Conservation (phyloP, 1,140 invertebrate species). For the Vanessa tameamea region DNA sequence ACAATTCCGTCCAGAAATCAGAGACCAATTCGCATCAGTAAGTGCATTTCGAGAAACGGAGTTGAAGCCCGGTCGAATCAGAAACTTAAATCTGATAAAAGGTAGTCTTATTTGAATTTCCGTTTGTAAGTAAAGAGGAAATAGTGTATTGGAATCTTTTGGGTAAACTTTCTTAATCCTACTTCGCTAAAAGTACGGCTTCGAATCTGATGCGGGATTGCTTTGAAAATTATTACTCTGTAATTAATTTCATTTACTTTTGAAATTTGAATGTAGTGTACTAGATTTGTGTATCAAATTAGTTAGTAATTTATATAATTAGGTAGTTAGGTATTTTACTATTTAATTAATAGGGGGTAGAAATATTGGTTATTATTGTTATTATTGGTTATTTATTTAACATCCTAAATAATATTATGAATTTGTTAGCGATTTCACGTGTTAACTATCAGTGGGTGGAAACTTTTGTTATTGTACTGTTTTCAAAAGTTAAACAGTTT, state of each 20-base stretch:
- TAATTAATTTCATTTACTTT: neutral
- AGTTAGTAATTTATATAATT: no score
- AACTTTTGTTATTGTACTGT: no score
- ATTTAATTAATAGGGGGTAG: no score
- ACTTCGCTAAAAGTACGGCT: neutral
- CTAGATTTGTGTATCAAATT: no score
- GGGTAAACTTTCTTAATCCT: slow-evolving; percentile 3
- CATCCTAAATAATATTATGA: no score
- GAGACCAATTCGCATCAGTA: slow-evolving; percentile 23
- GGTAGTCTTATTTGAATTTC: slow-evolving; percentile 41
- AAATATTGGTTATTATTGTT: no score
- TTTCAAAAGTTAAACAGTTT: no score
- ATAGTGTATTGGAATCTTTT: neutral
- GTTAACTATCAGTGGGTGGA: no score
- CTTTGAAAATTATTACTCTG: neutral
- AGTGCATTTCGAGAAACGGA: slow-evolving; percentile 19
- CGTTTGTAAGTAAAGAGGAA: slow-evolving; percentile 27
- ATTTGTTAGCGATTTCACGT: no score
- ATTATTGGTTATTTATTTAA: no score
- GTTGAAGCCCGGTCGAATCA: slow-evolving; percentile 20
- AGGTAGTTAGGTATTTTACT: no score
- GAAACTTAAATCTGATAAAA: slow-evolving; percentile 46
- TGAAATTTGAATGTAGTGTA: neutral
- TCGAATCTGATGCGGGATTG: neutral
- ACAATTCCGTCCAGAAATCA: slow-evolving; percentile 25